Conservation (phyloP, 2,888 invertebrate genomes). For the Andricus curvator region DNA sequence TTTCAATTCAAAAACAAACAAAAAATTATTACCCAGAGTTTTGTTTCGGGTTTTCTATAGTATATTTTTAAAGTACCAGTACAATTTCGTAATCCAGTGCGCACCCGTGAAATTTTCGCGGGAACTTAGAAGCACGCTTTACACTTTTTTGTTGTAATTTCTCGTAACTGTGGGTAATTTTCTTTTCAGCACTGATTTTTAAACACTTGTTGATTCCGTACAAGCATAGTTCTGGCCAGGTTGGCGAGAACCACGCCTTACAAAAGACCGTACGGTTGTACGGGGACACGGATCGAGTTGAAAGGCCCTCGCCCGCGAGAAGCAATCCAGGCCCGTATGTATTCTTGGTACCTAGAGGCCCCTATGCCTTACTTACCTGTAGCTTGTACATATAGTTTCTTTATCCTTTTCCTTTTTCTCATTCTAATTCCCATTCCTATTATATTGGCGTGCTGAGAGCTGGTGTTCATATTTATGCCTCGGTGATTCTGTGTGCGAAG, state of each 20-base stretch:
- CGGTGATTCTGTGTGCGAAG: neutral
- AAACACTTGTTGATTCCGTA: conserved; percentile 69
- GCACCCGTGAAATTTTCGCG: conserved; percentile 43
- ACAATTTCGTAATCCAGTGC: conserved; percentile 4
- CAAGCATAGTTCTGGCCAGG: conserved; percentile 64
- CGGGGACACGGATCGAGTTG: conserved; percentile 59
- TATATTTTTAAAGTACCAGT: neutral
- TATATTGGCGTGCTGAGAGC: neutral
- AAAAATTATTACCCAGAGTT: neutral
- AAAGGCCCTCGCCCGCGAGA: conserved; percentile 73
- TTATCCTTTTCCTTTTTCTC: neutral
- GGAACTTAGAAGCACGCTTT: conserved; percentile 45
- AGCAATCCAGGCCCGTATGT: conserved; percentile 67
- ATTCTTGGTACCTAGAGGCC: conserved; percentile 51
- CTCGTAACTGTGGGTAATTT: neutral
- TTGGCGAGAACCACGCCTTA: conserved; percentile 73
- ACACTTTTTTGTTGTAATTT: conserved; percentile 13
- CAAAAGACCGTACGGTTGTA: conserved; percentile 69
- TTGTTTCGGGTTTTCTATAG: neutral
- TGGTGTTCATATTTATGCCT: neutral
- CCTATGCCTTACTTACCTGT: conserved; percentile 31
- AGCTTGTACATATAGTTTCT: neutral
- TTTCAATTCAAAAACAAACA: neutral
- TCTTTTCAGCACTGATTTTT: conserved; percentile 9
- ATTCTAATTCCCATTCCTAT: neutral